These are phyloP conservation scores for Rhodeus uyekii DNA, from an alignment of 2,797 vertebrate genomes.

Conservation along the genomic window DNA sequence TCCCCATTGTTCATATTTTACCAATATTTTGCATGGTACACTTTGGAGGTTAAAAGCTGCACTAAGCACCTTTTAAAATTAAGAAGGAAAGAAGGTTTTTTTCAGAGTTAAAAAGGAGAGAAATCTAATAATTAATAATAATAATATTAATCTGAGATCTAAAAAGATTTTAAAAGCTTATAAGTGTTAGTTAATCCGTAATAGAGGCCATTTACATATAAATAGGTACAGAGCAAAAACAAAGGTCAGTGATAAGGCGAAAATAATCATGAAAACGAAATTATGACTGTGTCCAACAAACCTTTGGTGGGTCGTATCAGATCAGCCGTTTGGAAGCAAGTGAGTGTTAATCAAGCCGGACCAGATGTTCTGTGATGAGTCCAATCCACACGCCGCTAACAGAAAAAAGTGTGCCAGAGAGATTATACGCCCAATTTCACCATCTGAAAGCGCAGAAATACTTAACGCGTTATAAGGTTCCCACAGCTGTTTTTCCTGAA, in stretches of 20 bases:
- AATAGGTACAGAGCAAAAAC: neutral
- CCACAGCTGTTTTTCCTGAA: slow-evolving; percentile 61
- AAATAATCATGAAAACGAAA: neutral
- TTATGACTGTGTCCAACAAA: slow-evolving; percentile 26
- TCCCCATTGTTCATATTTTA: neutral
- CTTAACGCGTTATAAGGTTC: slow-evolving; percentile 61
- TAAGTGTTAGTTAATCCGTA: neutral
- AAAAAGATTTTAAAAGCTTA: neutral
- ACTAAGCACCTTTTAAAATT: neutral
- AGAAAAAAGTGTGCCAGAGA: slow-evolving; percentile 55
- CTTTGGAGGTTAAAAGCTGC: neutral
- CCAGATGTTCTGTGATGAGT: slow-evolving; percentile 60
- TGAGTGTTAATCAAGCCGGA: slow-evolving; percentile 51
- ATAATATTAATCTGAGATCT: neutral
- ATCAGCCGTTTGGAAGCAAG: slow-evolving; percentile 44
- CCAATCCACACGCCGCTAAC: slow-evolving; percentile 35
- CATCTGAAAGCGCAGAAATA: slow-evolving; percentile 60
- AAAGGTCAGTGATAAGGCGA: neutral
- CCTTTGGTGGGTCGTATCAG: slow-evolving; percentile 26
- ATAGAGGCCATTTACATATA: neutral
- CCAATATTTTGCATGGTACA: neutral
- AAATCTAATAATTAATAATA: too few relatives aligned
- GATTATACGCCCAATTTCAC: slow-evolving; percentile 63
- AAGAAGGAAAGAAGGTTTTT: too few relatives aligned
- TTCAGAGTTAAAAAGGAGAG: too few relatives aligned